Base-by-base conservation (phyloP, 2,888 invertebrate genomes). In the Tyria jacobaeae region DNA sequence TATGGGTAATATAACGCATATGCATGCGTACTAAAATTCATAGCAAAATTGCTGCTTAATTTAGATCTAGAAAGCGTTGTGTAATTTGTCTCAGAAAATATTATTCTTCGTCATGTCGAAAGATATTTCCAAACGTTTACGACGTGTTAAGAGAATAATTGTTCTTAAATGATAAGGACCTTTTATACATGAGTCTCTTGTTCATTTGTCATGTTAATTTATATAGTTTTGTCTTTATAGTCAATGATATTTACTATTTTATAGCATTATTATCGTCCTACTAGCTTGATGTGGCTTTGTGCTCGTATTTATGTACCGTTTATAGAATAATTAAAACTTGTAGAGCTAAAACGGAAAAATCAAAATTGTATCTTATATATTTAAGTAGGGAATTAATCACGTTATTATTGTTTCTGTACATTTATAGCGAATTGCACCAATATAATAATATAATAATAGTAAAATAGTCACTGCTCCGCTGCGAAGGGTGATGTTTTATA, bases 131-230 rank as follows among this genome's bases (percentile, higher is more conserved):
- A 1, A 44, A 21, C 44, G 21, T 44, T 21, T 44, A 44, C 21
- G 44, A 44, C 21, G 44, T 44, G 44, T 12, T 21, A 21, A 12
- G 44, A 44, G 44, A 44, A 44, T 44, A 44, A 44, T 44, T 44
- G 44, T 44, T 44, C 21, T 9, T 44, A 17, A 44, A 0, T 21
- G 41, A 44, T 44, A 44, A 44, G 21, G 21, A 21, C 21, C 21
- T 21, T 44, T 21, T 4, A 21, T 21, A 44, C 21, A 44, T 17
- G 3, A 21, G 44, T 17, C 12, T 70, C 51, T 60, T 74, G 47
- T 70, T 62, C 50, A 47, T 55, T 54, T 10, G 37, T 54, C 49
- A 24, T 59, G 56, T 57, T 54, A 52, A 49, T 64, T 60, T 34
- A 63, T 34, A 63, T 52, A n/a, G 24, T 44, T 37, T 39, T 27